A percentile compares a stretch with the other conserved stretches of the same genome.
Evolutionary conservation across 2,797 vertebrate genomes (phyloP).

Genomic region (Tympanoctomys barrerae): DNA sequence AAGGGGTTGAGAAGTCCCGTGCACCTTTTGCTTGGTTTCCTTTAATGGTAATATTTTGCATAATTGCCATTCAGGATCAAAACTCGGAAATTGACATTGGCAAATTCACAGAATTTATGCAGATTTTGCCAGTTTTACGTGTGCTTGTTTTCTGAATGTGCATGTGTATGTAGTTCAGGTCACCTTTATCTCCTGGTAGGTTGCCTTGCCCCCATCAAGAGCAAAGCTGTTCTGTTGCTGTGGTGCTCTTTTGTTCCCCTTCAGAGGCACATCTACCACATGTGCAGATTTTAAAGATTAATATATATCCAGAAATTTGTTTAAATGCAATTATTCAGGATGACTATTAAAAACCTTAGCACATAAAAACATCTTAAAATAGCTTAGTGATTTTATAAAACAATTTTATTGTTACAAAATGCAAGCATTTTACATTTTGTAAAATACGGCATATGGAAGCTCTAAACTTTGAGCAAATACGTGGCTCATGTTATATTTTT

Average conservation of each 20-base stretch:
- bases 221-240: not conserved
- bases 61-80: not conserved
- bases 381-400: constrained; percentile 12
- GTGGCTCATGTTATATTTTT: not conserved
- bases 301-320: not conserved
- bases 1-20: not conserved
- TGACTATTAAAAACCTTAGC: not conserved
- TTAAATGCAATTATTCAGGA: not conserved
- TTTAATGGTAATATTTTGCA: not conserved
- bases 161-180: not conserved
- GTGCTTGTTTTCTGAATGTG: not conserved
- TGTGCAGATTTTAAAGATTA: not conserved
- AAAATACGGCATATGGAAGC: not conserved
- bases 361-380: not conserved
- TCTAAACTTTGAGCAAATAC: constrained; percentile 34
- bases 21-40: not conserved
- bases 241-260: not conserved
- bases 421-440: not conserved
- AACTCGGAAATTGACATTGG: not conserved
- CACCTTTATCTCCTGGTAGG: not conserved
- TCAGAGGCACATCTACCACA: no score
- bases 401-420: not conserved
- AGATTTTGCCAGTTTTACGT: not conserved
- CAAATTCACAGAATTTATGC: not conserved
- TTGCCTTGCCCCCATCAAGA: not conserved